Percentiles rank a stretch among this genome's conserved stretches.
These are phyloP conservation scores for Alouatta caraya DNA, from an alignment of 2,797 vertebrate genomes.

Conservation along the genomic window DNA sequence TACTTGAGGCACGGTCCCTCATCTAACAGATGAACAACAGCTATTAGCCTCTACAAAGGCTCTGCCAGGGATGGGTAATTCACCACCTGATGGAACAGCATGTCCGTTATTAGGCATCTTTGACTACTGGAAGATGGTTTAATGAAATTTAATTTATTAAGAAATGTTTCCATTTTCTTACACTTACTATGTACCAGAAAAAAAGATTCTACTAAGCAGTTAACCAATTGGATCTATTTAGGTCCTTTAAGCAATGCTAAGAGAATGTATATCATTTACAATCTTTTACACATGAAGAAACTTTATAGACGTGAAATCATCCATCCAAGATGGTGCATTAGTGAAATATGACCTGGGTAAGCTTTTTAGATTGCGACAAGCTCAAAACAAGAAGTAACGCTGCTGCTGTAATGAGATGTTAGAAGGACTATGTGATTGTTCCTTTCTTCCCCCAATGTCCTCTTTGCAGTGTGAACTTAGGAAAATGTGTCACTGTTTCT, in stretches of 20 bases:
- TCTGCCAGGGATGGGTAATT: background rate
- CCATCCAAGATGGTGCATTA: background rate
- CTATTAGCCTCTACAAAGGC: background rate
- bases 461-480: constrained; percentile 1
- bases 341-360: background rate
- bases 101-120: background rate
- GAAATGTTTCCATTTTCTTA: background rate
- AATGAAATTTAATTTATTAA: background rate
- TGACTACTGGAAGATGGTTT: background rate
- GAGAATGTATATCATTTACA: background rate
- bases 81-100: background rate
- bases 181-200: background rate
- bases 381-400: background rate
- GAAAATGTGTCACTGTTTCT: background rate
- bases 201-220: background rate
- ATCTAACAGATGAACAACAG: background rate
- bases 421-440: background rate
- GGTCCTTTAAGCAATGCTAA: background rate
- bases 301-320: background rate
- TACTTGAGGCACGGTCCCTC: background rate
- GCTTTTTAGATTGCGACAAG: background rate
- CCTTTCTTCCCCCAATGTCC: background rate
- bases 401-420: background rate
- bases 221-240: background rate
- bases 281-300: constrained; percentile 14